Percentiles rank a stretch among this genome's conserved stretches.
Evolutionary conservation across 1,140 invertebrate genomes (phyloP).

Genomic region (Adoxophyes honmai): DNA sequence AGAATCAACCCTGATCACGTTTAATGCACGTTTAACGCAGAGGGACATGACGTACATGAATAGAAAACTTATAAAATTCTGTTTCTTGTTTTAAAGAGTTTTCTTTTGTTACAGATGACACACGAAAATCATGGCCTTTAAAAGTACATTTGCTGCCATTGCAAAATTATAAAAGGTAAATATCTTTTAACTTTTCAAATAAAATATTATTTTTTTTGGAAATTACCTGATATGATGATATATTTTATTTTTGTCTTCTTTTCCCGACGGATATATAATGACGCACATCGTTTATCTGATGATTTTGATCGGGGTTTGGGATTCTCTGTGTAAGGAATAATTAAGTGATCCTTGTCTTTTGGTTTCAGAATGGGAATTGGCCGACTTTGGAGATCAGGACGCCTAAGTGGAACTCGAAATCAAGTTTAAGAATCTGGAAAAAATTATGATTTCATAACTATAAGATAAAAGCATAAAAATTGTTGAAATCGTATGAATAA

Average conservation of each 20-base stretch:
- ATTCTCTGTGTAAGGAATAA: neutral
- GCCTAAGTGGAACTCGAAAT: slow-evolving; percentile 27
- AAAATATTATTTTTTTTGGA: neutral
- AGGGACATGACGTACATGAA: no score
- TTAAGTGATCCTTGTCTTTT: no score
- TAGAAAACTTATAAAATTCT: no score
- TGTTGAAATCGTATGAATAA: slow-evolving; percentile 18
- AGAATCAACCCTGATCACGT: no score
- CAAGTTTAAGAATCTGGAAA: slow-evolving; percentile 56
- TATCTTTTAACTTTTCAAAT: slow-evolving; percentile 12
- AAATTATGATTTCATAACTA: slow-evolving; percentile 33
- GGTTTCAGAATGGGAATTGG: no score
- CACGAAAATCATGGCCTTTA: no score
- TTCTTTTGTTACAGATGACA: neutral
- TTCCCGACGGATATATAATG: slow-evolving; percentile 63
- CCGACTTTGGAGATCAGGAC: no score
- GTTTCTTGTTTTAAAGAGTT: no score
- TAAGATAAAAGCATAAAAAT: no score
- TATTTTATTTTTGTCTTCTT: slow-evolving; percentile 56
- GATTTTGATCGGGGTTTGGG: neutral
- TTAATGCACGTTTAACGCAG: no score
- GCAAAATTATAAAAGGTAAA: slow-evolving; percentile 19
- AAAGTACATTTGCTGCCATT: no score
- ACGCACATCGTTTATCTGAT: slow-evolving; percentile 35
- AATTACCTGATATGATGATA: slow-evolving; percentile 42